phyloP scores from a whole-genome alignment of 2,797 vertebrate species.

The Chelmon rostratus region DNA sequence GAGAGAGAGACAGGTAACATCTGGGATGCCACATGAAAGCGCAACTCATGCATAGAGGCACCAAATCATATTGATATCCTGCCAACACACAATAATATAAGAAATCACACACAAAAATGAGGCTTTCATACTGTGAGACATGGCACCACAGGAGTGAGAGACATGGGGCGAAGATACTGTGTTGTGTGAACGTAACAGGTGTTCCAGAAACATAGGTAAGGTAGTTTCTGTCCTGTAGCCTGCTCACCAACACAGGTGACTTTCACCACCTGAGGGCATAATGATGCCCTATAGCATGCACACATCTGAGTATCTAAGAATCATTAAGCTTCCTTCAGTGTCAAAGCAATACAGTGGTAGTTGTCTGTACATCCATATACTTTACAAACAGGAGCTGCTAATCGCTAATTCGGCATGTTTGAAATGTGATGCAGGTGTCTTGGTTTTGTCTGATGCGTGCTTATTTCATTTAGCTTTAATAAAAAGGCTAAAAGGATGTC shows the following conservation, averaged over 20 bases:
- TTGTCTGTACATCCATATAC: not conserved
- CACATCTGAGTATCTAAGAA: not conserved
- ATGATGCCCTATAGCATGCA: not conserved
- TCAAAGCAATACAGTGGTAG: too few species aligned
- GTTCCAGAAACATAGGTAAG: not conserved
- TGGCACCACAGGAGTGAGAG: not conserved
- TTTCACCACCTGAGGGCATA: not conserved
- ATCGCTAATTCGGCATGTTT: not conserved
- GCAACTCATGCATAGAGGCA: constrained; percentile 13
- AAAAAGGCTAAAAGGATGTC: constrained; percentile 45
- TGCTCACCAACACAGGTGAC: not conserved
- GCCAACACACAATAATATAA: not conserved
- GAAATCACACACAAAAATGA: not conserved
- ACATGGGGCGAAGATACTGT: not conserved
- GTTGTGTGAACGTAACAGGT: not conserved
- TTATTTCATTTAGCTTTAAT: constrained; percentile 31
- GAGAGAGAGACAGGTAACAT: not conserved
- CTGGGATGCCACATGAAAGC: constrained; percentile 8
- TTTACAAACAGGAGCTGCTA: not conserved
- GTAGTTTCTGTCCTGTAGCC: not conserved
- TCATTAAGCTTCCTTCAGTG: not conserved
- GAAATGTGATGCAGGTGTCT: not conserved
- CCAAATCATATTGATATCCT: not conserved
- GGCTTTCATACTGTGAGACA: not conserved
- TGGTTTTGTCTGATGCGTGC: not conserved